Percentiles rank a stretch among this genome's conserved stretches.
Conservation (phyloP, 2,888 invertebrate genomes). For the Agriopis aurantiaria region DNA sequence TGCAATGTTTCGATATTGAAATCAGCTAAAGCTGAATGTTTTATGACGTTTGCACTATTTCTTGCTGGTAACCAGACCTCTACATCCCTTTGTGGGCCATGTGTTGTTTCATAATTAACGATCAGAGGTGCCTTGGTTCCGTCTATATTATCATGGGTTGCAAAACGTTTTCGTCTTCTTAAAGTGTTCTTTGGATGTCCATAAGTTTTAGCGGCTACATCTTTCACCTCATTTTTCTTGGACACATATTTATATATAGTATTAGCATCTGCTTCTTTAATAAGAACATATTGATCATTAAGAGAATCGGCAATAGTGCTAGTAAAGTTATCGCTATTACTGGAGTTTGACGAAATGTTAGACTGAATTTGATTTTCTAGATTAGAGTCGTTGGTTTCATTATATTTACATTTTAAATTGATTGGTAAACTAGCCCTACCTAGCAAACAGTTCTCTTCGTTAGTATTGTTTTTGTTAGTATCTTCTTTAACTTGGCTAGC, state of each 20-base stretch:
- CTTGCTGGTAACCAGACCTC: constrained; percentile 47
- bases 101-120: constrained; percentile 68
- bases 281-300: constrained; percentile 40
- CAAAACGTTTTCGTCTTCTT: constrained; percentile 63
- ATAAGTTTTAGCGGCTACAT: constrained; percentile 53
- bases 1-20: constrained; percentile 74
- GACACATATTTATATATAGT: constrained; percentile 70
- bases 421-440: background rate
- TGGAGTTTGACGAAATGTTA: constrained; percentile 5
- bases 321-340: constrained; percentile 13
- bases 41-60: constrained; percentile 55
- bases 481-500: constrained; percentile 16
- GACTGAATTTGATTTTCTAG: constrained; percentile 10
- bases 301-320: constrained; percentile 16
- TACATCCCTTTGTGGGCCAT: constrained; percentile 52
- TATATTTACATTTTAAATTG: constrained; percentile 37
- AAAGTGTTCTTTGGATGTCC: constrained; percentile 71
- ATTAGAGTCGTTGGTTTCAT: constrained; percentile 35
- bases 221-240: constrained; percentile 57
- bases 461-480: constrained; percentile 31
- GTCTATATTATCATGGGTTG: constrained; percentile 31
- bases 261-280: constrained; percentile 52
- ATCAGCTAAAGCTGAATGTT: constrained; percentile 67
- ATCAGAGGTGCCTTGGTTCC: constrained; percentile 57
- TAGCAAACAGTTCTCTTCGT: constrained; percentile 10